A percentile compares a stretch with the other conserved stretches of the same genome.
Conservation (phyloP, 2,113 vertebrate genomes). For the Cepphus grylle region DNA sequence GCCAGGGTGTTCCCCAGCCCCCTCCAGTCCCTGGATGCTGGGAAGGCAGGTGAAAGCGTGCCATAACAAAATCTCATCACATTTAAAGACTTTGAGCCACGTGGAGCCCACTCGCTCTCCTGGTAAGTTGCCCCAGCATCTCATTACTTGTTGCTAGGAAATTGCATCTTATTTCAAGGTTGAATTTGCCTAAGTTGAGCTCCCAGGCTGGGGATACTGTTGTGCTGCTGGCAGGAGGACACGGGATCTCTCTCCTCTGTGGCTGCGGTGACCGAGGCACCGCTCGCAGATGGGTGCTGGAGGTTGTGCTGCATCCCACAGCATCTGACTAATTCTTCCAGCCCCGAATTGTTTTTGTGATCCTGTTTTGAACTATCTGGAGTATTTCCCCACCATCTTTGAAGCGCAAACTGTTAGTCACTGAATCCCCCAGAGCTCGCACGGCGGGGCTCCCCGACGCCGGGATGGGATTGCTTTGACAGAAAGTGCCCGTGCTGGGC, state of each 20-base stretch:
- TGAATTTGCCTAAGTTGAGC: background rate
- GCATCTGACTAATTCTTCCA: background rate
- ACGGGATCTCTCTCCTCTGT: fast-evolving
- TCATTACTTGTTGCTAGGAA: conserved; percentile 14
- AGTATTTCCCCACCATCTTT: fast-evolving
- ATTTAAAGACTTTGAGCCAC: background rate
- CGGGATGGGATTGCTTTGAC: fast-evolving
- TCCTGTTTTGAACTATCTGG: fast-evolving
- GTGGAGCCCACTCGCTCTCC: fast-evolving
- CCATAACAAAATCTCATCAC: background rate
- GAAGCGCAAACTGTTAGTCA: background rate
- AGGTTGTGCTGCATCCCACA: background rate
- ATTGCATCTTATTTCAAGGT: background rate
- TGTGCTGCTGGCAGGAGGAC: background rate
- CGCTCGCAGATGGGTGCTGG: fast-evolving
- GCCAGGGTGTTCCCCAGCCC: background rate
- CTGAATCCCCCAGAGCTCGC: fast-evolving
- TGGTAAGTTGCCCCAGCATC: background rate
- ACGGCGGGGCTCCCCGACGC: fast-evolving
- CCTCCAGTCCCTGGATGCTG: background rate
- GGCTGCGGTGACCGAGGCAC: background rate
- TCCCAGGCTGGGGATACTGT: background rate
- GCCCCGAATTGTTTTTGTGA: background rate
- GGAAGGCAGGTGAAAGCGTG: fast-evolving
- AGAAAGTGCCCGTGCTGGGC: background rate